phyloP scores from a whole-genome alignment of 1,140 invertebrate species.

The Hyles vespertilio region DNA sequence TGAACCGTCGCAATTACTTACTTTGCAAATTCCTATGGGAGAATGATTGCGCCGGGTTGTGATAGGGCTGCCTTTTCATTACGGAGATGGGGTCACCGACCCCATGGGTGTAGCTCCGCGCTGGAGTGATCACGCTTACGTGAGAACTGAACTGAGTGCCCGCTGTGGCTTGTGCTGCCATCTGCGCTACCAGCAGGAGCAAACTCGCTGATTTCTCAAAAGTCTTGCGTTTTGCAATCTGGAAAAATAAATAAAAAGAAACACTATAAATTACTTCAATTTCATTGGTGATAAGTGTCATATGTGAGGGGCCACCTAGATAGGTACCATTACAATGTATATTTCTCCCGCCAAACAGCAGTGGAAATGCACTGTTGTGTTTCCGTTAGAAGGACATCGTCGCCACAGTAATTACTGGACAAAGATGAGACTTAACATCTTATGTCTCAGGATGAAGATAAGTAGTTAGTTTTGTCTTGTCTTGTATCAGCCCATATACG shows the following conservation, averaged over 20 bases:
- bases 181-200: slow-evolving; percentile 11
- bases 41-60: slow-evolving; percentile 22
- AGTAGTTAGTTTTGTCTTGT: too few species aligned
- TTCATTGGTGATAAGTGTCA: too few species aligned
- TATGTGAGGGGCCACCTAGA: too few species aligned
- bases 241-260: slow-evolving; percentile 11
- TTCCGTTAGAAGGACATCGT: too few species aligned
- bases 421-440: too few species aligned
- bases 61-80: slow-evolving; percentile 24
- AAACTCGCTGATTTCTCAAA: slow-evolving; percentile 8
- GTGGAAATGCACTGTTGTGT: too few species aligned
- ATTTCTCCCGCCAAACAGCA: too few species aligned
- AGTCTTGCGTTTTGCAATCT: slow-evolving; percentile 18
- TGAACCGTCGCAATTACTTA: slow-evolving; percentile 19
- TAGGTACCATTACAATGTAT: too few species aligned
- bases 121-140: slow-evolving; percentile 63
- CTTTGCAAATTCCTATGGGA: slow-evolving; percentile 36
- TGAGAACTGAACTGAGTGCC: slow-evolving; percentile 64
- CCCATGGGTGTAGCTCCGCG: slow-evolving; percentile 62
- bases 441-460: too few species aligned
- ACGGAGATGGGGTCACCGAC: slow-evolving; percentile 55
- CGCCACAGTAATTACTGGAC: too few species aligned
- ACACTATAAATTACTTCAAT: background rate
- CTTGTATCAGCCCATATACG: too few species aligned
- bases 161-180: slow-evolving; percentile 21